phyloP scores from a whole-genome alignment of 2,113 vertebrate species.

The Bos indicus region DNA sequence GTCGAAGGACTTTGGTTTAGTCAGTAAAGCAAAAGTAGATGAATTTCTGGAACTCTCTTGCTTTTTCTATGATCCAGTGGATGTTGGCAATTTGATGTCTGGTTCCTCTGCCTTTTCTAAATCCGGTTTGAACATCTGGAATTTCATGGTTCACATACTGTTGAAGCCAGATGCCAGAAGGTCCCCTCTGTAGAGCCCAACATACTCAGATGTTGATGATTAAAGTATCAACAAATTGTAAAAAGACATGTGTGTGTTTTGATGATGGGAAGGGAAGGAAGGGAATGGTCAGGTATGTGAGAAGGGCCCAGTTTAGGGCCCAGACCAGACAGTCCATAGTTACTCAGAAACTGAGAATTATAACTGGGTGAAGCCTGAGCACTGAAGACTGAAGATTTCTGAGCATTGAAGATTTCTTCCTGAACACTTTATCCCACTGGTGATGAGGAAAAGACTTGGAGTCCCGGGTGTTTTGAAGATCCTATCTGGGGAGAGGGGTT shows the following conservation, averaged over 20 bases:
- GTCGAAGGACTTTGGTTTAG: too few species aligned
- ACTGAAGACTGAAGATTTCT: neutral
- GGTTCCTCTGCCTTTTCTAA: too few species aligned
- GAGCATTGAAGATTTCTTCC: neutral
- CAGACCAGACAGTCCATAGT: neutral
- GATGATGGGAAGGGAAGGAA: neutral
- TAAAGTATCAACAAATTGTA: neutral
- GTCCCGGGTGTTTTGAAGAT: neutral
- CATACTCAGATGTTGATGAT: neutral
- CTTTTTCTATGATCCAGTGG: too few species aligned
- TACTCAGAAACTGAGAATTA: neutral
- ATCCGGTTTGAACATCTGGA: too few species aligned
- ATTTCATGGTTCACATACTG: too few species aligned
- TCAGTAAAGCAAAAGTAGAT: too few species aligned
- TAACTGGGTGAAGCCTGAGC: neutral
- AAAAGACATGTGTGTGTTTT: neutral
- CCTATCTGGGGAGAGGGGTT: neutral
- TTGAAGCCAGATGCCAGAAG: too few species aligned
- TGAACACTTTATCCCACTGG: neutral
- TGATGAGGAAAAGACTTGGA: neutral
- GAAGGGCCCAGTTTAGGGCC: neutral
- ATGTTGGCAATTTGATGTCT: too few species aligned
- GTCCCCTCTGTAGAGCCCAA: neutral
- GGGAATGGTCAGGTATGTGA: neutral
- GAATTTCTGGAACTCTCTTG: too few species aligned